Evolutionary conservation across 2,113 vertebrate genomes (phyloP).

Genomic region (Cochlearius cochlearius): DNA sequence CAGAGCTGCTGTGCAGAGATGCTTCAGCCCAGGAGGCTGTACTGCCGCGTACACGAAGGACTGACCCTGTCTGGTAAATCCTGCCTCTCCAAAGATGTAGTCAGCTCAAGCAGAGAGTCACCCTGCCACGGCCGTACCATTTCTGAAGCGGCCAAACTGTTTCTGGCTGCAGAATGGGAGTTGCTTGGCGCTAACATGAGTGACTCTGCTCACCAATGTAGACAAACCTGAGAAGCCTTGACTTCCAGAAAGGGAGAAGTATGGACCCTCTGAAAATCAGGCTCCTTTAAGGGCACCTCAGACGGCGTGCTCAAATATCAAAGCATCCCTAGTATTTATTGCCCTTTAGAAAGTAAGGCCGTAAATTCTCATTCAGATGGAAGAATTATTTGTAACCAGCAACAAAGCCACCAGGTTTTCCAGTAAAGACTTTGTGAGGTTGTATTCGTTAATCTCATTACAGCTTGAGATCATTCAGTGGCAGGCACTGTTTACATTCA

Average conservation of each 20-base stretch:
- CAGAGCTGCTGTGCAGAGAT: background rate
- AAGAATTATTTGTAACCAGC: background rate
- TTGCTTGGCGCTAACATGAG: background rate
- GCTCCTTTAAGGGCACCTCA: background rate
- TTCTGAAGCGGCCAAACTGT: rapidly evolving
- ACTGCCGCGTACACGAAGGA: rapidly evolving
- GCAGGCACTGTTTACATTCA: background rate
- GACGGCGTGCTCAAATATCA: background rate
- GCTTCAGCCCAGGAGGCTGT: background rate
- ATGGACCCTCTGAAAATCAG: background rate
- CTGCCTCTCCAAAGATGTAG: background rate
- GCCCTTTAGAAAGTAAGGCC: background rate
- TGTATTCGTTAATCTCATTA: background rate
- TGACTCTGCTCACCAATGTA: background rate
- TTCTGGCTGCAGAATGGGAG: background rate
- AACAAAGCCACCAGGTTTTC: background rate
- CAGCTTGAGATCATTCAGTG: background rate
- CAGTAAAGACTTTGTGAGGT: background rate
- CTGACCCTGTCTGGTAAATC: background rate
- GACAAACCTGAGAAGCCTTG: background rate
- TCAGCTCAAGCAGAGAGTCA: background rate
- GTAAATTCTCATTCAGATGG: background rate
- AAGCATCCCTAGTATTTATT: slow-evolving; percentile 19
- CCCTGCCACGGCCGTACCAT: rapidly evolving
- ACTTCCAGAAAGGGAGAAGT: background rate